Percentiles rank a stretch among this genome's conserved stretches.
phyloP scores from a whole-genome alignment of 2,888 invertebrate species.

The Xestia rhomboidea region DNA sequence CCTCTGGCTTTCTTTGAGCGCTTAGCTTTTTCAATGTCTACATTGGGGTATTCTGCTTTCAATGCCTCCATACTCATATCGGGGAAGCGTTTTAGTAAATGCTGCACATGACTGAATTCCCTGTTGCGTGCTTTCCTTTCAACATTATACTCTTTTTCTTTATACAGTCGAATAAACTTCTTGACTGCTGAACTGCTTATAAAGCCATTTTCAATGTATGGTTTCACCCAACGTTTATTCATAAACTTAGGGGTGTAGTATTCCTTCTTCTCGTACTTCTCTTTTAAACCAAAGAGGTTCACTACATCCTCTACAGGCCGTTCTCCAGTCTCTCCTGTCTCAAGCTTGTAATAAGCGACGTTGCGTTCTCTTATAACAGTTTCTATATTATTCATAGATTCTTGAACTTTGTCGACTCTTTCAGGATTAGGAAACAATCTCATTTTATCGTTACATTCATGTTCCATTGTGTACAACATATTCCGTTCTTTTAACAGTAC shows the following conservation, averaged over 20 bases:
- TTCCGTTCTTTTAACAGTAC: conserved; percentile 97
- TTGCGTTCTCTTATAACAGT: conserved; percentile 97
- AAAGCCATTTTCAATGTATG: conserved; percentile 88
- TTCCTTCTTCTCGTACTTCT: conserved; percentile 91
- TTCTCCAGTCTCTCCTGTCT: conserved; percentile 96
- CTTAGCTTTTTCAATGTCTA: conserved; percentile 93
- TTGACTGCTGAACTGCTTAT: conserved; percentile 91
- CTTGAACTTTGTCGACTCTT: conserved; percentile 97
- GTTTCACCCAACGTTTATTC: conserved; percentile 92
- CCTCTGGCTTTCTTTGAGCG: conserved; percentile 91
- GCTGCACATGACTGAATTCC: conserved; percentile 92
- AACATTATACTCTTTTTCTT: conserved; percentile 92
- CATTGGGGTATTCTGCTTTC: conserved; percentile 93
- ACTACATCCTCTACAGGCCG: conserved; percentile 91
- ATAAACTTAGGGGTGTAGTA: conserved; percentile 92
- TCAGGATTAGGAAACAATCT: conserved; percentile 97
- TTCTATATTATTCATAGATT: conserved; percentile 98
- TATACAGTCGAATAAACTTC: conserved; percentile 90
- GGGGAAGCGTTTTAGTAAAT: conserved; percentile 94
- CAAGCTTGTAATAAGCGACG: conserved; percentile 96
- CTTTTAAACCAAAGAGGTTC: conserved; percentile 91
- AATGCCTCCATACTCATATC: conserved; percentile 93
- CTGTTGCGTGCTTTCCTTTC: conserved; percentile 91
- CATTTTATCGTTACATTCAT: conserved; percentile 92
- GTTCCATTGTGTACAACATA: conserved; percentile 99